Conservation (phyloP, 2,797 vertebrate genomes). For the Acipenser transmontanus region DNA sequence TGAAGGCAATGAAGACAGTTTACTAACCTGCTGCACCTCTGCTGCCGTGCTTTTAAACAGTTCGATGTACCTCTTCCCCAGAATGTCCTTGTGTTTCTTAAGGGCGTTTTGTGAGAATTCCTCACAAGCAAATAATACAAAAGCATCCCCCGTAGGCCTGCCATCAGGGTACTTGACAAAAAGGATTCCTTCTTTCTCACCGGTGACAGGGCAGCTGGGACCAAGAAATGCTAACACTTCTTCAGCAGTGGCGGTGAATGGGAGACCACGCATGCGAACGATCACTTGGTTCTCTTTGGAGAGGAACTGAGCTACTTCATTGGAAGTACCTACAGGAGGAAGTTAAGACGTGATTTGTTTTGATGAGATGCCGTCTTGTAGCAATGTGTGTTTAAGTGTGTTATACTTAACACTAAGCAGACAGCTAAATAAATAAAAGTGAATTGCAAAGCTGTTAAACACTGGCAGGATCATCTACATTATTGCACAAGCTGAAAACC, state of each 20-base stretch:
- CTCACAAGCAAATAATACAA: constrained; percentile 92
- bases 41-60: constrained; percentile 92
- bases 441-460: too few relatives aligned
- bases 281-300: constrained; percentile 95
- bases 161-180: constrained; percentile 95
- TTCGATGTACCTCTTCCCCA: constrained; percentile 94
- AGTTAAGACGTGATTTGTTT: too few relatives aligned
- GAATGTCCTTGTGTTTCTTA: constrained; percentile 93
- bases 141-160: constrained; percentile 89
- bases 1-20: too few relatives aligned
- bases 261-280: constrained; percentile 85
- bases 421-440: too few relatives aligned
- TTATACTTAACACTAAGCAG: too few relatives aligned
- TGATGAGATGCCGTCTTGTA: too few relatives aligned
- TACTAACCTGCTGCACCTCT: constrained; percentile 86
- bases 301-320: constrained; percentile 91
- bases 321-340: constrained; percentile 74
- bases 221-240: constrained; percentile 87
- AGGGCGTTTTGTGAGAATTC: constrained; percentile 89
- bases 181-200: constrained; percentile 80
- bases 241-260: constrained; percentile 79
- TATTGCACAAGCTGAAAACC: too few relatives aligned
- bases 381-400: too few relatives aligned
- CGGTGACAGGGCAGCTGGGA: constrained; percentile 80
- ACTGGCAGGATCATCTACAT: too few relatives aligned